phyloP scores from a whole-genome alignment of 2,888 invertebrate species.

The Eulithis prunata region DNA sequence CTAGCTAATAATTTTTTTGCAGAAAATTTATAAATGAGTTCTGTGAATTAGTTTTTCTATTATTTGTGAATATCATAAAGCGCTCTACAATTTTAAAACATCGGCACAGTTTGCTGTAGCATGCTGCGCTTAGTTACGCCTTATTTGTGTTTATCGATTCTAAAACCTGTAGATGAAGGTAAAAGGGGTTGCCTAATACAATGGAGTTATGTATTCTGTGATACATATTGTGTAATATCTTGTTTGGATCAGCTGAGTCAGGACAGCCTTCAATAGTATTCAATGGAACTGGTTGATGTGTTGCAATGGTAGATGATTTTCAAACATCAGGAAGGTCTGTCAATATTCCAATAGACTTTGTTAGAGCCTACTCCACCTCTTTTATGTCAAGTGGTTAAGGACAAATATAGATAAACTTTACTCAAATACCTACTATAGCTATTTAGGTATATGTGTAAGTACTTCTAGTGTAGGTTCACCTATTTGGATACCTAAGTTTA shows the following conservation, averaged over 20 bases:
- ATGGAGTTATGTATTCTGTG: constrained; percentile 7
- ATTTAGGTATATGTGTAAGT: no score
- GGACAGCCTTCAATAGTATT: constrained; percentile 17
- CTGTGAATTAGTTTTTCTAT: neutral
- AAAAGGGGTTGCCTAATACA: constrained; percentile 5
- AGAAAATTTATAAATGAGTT: no score
- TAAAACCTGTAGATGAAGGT: constrained; percentile 13
- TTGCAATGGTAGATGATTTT: constrained; percentile 18
- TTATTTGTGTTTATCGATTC: neutral
- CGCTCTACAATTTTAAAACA: neutral
- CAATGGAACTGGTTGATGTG: constrained; percentile 19
- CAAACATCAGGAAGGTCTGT: constrained; percentile 28
- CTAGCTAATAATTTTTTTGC: no score
- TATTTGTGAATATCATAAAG: neutral
- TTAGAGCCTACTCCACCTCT: constrained; percentile 4
- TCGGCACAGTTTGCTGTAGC: neutral
- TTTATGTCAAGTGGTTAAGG: constrained; percentile 1
- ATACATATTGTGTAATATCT: constrained; percentile 3
- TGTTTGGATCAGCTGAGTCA: constrained; percentile 17
- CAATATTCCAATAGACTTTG: constrained; percentile 13
- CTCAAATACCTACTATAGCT: no score
- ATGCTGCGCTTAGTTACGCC: neutral
- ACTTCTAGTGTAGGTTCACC: no score
- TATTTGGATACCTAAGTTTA: no score
- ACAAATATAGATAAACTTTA: neutral